A percentile compares a stretch with the other conserved stretches of the same genome.
Evolutionary conservation across 1,140 invertebrate species (phyloP).

Genomic region (Brachionus calyciflorus): DNA sequence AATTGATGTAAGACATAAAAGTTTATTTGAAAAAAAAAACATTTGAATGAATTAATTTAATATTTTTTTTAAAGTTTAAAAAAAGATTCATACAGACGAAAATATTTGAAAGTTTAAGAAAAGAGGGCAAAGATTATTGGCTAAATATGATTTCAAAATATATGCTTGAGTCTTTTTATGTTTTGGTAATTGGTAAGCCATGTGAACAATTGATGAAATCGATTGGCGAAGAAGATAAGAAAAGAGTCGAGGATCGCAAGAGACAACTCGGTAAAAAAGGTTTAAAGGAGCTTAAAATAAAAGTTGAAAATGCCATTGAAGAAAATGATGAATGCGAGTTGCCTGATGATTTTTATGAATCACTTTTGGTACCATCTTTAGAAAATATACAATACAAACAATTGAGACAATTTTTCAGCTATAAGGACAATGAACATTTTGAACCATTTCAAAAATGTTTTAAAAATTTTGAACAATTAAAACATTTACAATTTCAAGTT

Average conservation of each 20-base stretch:
- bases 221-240: slow-evolving; percentile 68
- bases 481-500: slow-evolving; percentile 69
- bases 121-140: slow-evolving; percentile 72
- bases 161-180: slow-evolving; percentile 62
- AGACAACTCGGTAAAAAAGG: slow-evolving; percentile 68
- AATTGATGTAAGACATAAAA: slow-evolving; percentile 63
- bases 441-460: slow-evolving; percentile 61
- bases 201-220: slow-evolving; percentile 62
- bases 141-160: slow-evolving; percentile 69
- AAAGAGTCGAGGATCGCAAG: slow-evolving; percentile 68
- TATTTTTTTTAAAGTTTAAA: slow-evolving; percentile 64
- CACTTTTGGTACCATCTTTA: not conserved
- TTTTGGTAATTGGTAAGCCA: slow-evolving; percentile 61
- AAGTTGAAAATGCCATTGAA: slow-evolving; percentile 69
- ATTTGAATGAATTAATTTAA: too few species aligned
- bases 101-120: slow-evolving; percentile 66
- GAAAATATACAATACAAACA: slow-evolving; percentile 49
- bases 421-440: slow-evolving; percentile 66
- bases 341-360: not conserved
- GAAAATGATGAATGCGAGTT: slow-evolving; percentile 69
- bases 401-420: slow-evolving; percentile 65
- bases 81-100: slow-evolving; percentile 70
- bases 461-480: slow-evolving; percentile 66
- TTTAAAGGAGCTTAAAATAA: slow-evolving; percentile 66
- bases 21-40: not conserved